Conservation (phyloP, 2,113 vertebrate species). For the Gasterosteus aculeatus region DNA sequence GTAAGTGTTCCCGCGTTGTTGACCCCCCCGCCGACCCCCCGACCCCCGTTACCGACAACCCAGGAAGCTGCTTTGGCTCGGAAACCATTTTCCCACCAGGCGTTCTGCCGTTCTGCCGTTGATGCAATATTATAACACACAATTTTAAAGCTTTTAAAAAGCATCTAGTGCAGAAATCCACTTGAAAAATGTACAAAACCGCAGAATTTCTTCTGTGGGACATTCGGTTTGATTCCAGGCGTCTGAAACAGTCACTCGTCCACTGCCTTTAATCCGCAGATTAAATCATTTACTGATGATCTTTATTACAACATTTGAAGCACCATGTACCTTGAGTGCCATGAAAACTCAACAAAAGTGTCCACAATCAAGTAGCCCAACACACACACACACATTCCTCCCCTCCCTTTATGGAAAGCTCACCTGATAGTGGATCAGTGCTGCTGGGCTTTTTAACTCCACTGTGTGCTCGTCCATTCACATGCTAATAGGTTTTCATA, state of each 20-base stretch:
- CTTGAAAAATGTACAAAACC: too few relatives aligned
- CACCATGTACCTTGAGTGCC: constrained; percentile 5
- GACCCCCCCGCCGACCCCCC: neutral
- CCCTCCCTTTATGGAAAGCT: constrained; percentile 55
- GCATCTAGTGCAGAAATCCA: too few relatives aligned
- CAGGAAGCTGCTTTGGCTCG: neutral
- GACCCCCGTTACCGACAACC: neutral
- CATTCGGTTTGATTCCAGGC: neutral
- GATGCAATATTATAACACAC: too few relatives aligned
- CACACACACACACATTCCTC: neutral
- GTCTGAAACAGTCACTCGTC: neutral
- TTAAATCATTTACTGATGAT: constrained; percentile 48
- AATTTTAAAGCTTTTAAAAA: too few relatives aligned
- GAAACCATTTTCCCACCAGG: neutral
- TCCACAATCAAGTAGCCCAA: constrained; percentile 1
- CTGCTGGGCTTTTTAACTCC: constrained; percentile 67
- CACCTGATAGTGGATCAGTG: constrained; percentile 73
- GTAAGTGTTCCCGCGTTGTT: constrained; percentile 73
- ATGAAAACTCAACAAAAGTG: constrained; percentile 35
- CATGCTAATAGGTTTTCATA: constrained; percentile 78
- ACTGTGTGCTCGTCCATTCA: constrained; percentile 71
- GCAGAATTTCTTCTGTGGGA: too few relatives aligned
- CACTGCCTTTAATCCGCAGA: constrained; percentile 40
- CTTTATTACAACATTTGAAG: constrained; percentile 33
- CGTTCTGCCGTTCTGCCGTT: neutral